Conservation (phyloP, 2,797 vertebrate genomes). For the Sylvia borin region DNA sequence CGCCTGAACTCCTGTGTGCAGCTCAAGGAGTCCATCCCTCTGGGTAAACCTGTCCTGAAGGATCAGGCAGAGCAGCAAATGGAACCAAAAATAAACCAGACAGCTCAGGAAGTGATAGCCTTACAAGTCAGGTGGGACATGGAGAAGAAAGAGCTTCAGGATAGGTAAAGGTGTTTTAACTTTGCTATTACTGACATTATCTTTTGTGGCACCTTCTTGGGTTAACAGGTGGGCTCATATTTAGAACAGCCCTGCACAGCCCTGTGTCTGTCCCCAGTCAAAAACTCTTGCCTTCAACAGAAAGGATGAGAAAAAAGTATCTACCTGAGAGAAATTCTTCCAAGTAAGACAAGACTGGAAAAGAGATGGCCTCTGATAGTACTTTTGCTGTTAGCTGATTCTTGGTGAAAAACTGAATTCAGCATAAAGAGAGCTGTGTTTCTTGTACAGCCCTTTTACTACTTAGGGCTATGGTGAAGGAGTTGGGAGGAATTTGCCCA, state of each 20-base stretch:
- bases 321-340: neutral
- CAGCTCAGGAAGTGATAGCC: constrained; percentile 22
- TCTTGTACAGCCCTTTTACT: neutral
- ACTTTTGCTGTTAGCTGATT: neutral
- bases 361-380: neutral
- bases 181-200: neutral
- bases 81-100: constrained; percentile 56
- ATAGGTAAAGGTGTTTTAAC: constrained; percentile 69
- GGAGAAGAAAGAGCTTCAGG: constrained; percentile 75
- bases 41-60: constrained; percentile 13
- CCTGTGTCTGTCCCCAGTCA: neutral
- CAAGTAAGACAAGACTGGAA: neutral
- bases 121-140: constrained; percentile 56
- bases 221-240: neutral
- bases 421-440: neutral
- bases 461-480: neutral
- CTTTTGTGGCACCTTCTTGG: neutral
- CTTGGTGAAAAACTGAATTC: neutral
- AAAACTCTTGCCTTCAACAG: neutral
- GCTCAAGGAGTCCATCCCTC: constrained; percentile 16
- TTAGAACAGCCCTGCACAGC: neutral
- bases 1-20: constrained; percentile 44
- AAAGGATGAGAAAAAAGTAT: neutral
- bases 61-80: constrained; percentile 59
- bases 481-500: neutral